Base-by-base conservation (phyloP, 2,888 invertebrate species). In the Drosophila subsilvestris region DNA sequence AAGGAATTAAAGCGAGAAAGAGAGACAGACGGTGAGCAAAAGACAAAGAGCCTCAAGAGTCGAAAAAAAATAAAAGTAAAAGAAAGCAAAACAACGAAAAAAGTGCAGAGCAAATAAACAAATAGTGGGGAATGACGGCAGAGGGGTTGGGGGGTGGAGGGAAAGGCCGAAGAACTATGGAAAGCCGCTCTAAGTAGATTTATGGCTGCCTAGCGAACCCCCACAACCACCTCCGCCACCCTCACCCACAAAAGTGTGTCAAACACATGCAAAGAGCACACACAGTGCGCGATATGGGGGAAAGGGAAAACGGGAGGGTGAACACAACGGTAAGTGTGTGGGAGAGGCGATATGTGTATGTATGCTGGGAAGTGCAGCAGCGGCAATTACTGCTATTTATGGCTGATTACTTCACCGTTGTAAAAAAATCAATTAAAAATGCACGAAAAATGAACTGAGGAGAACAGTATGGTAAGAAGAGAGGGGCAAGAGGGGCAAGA, bases 361-460 rank as follows among this genome's bases (percentile, higher is more conserved):
- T 22, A 51, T 58, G 71, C 25, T 42, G 66, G 57, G 20, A 65
- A 74, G 74, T 63, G 71, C 57, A 73, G 71, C 57, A 73, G 56
- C 67, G 59, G 88, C 84, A 85, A 85, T 85, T 85, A 88, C 81
- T 74, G 85, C 86, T 88, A 88, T 85, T 83, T 83, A 77, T 78
- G 84, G 76, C 74, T 80, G 84, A 88, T 85, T 85, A 88, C 84
- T 88, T 85, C 84, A 88, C 74, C 79, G 88, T 86, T 83, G 83
- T 82, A 66, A 74, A 75, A 60, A 59, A 84, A 86, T 84, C 88
- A 84, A 84, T 88, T 88, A 86, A 84, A 84, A 84, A 84, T 84
- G 65, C 83, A 84, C 86, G 42, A 82, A 81, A 80, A 65, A 57
- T 59, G 29, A 61, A 55, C 61, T 55, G 51, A 51, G 20, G 32